Evolutionary conservation across 2,113 vertebrate genomes (phyloP), one percentile per base, ranked within the genome.

Genomic region (Gracilinanus agilis): DNA sequence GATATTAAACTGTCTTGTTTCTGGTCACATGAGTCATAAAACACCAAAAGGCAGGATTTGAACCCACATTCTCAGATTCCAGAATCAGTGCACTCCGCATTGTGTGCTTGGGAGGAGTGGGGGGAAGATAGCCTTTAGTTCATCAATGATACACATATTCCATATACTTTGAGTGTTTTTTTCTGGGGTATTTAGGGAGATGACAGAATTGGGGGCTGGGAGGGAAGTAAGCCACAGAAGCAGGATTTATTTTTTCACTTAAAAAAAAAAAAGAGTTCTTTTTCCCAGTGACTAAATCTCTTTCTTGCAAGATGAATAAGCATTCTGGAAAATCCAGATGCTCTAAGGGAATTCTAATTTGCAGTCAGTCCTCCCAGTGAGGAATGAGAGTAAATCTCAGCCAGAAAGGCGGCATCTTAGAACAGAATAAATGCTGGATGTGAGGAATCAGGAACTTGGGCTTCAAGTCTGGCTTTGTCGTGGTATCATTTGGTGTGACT

Each of bases 241-340:
- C 34, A 83, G 6, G 6, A 21, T 7, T 83, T 83, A n/a, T 0
- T 40, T n/a, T n/a, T 75, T 75, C 34, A n/a, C 34, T 75, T n/a
- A n/a, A 75, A 75, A n/a, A 75, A n/a, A 19, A 4, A 67, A 67
- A 67, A 61, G 11, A 9, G 7, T 2, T 21, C 6, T 40, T n/a
- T 83, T 83, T 1, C 67, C n/a, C 67, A 75, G 34, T 75, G 67
- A 75, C 67, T 13, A n/a, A n/a, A 34, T 67, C 34, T 55, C 89
- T 56, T 90, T 53, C 34, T 83, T 83, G 19, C 16, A 83, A 83
- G 94, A 93, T 44, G 90, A 95, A 54, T 88, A 92, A 95, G 93
- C 58, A 0, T 93, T 83, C 19, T 92, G 93, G 88, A 94, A 95
- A 96, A 95, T 10, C 94, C 91, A 90, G 91, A 90, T 95, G 92